Evolutionary conservation across 2,113 vertebrate genomes (phyloP).

Genomic region (Seriola aureovittata): DNA sequence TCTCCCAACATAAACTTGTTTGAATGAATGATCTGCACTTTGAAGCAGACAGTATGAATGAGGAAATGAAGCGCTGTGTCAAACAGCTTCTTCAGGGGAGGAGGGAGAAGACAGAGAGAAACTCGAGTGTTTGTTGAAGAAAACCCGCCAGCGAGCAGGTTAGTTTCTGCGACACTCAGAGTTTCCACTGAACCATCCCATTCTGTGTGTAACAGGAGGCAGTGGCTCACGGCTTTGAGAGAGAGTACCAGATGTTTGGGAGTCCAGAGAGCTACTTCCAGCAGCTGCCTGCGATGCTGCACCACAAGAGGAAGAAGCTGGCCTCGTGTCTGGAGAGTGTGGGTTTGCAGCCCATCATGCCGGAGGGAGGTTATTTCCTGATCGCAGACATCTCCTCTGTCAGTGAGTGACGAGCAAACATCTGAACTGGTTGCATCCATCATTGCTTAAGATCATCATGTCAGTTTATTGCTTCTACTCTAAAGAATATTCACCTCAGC

Average conservation of each 20-base stretch:
- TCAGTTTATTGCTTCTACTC: not conserved
- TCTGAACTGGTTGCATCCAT: not conserved
- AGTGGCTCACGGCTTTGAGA: conserved; percentile 87
- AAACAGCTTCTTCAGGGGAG: no score
- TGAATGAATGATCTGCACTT: no score
- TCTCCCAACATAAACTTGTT: no score
- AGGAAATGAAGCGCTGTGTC: no score
- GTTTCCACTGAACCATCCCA: no score
- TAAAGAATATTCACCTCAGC: not conserved
- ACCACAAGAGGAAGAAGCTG: conserved; percentile 86
- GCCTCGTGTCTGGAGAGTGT: conserved; percentile 83
- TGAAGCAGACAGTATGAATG: no score
- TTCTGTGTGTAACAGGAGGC: conserved; percentile 85
- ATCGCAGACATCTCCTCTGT: conserved; percentile 90
- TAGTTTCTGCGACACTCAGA: no score
- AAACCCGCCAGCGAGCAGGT: no score
- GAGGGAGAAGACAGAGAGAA: no score
- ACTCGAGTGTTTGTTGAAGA: no score
- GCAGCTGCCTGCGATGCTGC: conserved; percentile 84
- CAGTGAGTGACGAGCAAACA: conserved; percentile 84
- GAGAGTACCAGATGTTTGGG: conserved; percentile 85
- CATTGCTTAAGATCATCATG: not conserved
- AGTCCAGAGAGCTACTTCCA: conserved; percentile 92
- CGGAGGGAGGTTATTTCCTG: conserved; percentile 94
- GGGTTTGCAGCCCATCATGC: conserved; percentile 89